Base-by-base conservation (phyloP, 2,113 vertebrate species). In the Thamnophis sirtalis region DNA sequence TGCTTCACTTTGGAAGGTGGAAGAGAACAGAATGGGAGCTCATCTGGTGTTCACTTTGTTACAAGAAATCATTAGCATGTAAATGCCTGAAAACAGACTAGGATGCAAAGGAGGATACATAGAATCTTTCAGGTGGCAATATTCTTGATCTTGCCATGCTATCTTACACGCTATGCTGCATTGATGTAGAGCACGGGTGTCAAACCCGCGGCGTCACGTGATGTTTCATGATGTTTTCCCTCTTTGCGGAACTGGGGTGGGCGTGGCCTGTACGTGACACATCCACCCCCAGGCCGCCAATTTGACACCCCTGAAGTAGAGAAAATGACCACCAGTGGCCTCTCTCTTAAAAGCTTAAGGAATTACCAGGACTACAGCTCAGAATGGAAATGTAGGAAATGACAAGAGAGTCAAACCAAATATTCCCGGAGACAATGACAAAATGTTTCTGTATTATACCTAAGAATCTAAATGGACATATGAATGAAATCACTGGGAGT, bases 1-100 rank as follows among this genome's bases (percentile, higher is more conserved):
- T 24, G 98, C 95, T 92, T 99, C 98, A 1, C 99, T 99, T 93
- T 9, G 89, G 88, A 88, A 88, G 21, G 13, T 91, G 63, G 51
- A 68, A 86, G 87, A 58, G 90, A 54, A 56, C n/a, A 94, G 73
- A 91, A 51, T 10, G 11, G 63, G 24, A 84, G 15, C 5, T n/a
- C 87, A n/a, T 19, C 33, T 22, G 60, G 2, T 56, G 51, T 55
- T 33, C 33, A 9, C 33, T 55, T 28, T 84, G 51, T 17, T 15
- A 24, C 2, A 43, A 53, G 13, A 43, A 21, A 5, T 15, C 13
- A 21, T 1, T 49, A 28, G 48, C 22, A 28, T 53, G 33, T 8
- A n/a, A 53, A 53, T 28, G 28, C 86, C 50, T 53, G 9, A 28
- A 48, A 56, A 28, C 19, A 8, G 38, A 22, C 11, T 51, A 15